A percentile compares a stretch with the other conserved stretches of the same genome.
These are phyloP conservation scores for Parambassis ranga DNA, from an alignment of 2,797 vertebrate genomes.

Conservation along the genomic window DNA sequence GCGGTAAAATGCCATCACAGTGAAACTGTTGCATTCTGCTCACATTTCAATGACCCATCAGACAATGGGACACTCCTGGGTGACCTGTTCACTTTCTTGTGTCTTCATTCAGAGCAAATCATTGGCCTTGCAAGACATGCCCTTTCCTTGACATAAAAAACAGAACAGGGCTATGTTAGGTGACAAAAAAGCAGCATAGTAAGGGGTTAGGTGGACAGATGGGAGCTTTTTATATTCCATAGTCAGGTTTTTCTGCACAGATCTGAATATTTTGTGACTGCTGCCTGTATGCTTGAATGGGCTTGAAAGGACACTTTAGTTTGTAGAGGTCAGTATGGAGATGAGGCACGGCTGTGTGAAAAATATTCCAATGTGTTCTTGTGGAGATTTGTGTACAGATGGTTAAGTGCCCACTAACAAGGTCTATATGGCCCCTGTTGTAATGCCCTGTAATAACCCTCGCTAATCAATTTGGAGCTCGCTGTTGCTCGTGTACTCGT, in stretches of 20 bases:
- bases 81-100: constrained; percentile 42
- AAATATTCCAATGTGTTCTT: constrained; percentile 56
- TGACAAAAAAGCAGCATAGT: constrained; percentile 1
- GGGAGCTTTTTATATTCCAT: constrained; percentile 59
- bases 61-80: constrained; percentile 22
- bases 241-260: constrained; percentile 38
- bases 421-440: constrained; percentile 70
- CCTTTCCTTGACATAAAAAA: constrained; percentile 46
- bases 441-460: constrained; percentile 65
- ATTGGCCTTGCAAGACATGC: constrained; percentile 41
- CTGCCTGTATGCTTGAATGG: constrained; percentile 63
- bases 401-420: constrained; percentile 81
- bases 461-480: constrained; percentile 49
- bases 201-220: constrained; percentile 53
- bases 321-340: constrained; percentile 82
- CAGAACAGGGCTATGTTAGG: constrained; percentile 14
- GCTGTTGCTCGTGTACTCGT: constrained; percentile 41
- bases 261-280: constrained; percentile 56
- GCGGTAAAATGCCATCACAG: neutral
- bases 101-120: constrained; percentile 38
- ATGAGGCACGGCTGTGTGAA: constrained; percentile 69
- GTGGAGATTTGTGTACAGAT: constrained; percentile 80
- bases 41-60: constrained; percentile 63
- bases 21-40: constrained; percentile 26
- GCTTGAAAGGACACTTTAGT: constrained; percentile 70